Conservation (phyloP, 2,113 vertebrate genomes). For the Copsychus sechellarum region DNA sequence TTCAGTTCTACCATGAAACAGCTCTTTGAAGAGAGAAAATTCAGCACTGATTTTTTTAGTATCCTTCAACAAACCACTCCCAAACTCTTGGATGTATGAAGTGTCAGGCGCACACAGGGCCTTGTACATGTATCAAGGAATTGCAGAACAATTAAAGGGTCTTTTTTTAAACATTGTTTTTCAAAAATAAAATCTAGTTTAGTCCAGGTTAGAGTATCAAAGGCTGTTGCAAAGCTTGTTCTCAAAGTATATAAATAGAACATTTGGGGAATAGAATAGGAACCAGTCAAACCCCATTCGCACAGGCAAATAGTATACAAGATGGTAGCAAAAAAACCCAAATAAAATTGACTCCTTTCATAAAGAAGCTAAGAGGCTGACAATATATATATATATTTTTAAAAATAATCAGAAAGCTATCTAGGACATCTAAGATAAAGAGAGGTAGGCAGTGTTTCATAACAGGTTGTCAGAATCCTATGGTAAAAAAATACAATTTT, state of each 20-base stretch:
- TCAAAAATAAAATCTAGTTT: not conserved
- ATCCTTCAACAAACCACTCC: not conserved
- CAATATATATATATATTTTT: not conserved
- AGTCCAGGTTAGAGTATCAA: not conserved
- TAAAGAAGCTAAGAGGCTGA: not conserved
- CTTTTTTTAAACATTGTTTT: not conserved
- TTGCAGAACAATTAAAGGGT: not conserved
- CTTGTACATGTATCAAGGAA: not conserved
- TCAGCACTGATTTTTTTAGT: not conserved
- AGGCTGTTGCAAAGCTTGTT: not conserved
- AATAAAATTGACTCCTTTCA: not conserved
- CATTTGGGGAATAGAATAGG: not conserved
- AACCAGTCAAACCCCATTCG: not conserved
- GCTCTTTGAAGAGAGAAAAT: not conserved
- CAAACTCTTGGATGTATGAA: not conserved
- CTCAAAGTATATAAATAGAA: not conserved
- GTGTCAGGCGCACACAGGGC: not conserved
- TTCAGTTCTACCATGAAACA: slow-evolving; percentile 7
- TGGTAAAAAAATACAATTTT: not conserved
- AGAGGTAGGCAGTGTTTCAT: not conserved
- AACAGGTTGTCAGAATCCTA: rapidly evolving
- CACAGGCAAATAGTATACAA: not conserved
- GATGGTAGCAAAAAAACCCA: not conserved
- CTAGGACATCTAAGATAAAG: not conserved
- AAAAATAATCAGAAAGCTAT: not conserved